These are phyloP conservation scores for Scopus umbretta DNA, from an alignment of 2,113 vertebrate species.

Conservation along the genomic window DNA sequence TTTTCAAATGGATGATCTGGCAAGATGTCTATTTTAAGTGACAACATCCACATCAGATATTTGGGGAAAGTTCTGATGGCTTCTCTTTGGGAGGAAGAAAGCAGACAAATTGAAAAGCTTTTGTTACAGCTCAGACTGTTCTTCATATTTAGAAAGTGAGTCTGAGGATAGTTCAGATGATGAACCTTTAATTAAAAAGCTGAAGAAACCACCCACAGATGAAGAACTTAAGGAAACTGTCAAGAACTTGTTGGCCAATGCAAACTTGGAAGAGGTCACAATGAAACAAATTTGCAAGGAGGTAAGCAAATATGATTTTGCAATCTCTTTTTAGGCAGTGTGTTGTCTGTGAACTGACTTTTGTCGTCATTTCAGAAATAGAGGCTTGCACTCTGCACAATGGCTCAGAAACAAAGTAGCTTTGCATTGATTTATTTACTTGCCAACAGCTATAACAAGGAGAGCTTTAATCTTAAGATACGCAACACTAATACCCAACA, in stretches of 20 bases:
- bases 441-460: not conserved
- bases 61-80: not conserved
- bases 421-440: not conserved
- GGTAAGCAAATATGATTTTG: slow-evolving; percentile 61
- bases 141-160: slow-evolving; percentile 74
- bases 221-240: slow-evolving; percentile 88
- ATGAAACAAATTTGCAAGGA: slow-evolving; percentile 96
- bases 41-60: not conserved
- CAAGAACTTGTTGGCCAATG: slow-evolving; percentile 83
- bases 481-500: not conserved
- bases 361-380: not conserved
- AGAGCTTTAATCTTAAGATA: not conserved
- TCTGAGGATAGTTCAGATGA: slow-evolving; percentile 90
- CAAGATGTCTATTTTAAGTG: not conserved
- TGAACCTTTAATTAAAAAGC: slow-evolving; percentile 89
- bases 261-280: slow-evolving; percentile 91
- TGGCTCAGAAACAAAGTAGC: not conserved
- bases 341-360: not conserved
- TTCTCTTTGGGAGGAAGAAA: not conserved
- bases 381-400: not conserved
- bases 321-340: not conserved
- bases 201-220: slow-evolving; percentile 86
- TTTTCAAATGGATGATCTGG: not conserved
- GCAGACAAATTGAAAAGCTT: not conserved
- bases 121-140: not conserved